Percentiles rank a stretch among this genome's conserved stretches.
Evolutionary conservation across 2,888 invertebrate genomes (phyloP).

Genomic region (Graphium colonna): DNA sequence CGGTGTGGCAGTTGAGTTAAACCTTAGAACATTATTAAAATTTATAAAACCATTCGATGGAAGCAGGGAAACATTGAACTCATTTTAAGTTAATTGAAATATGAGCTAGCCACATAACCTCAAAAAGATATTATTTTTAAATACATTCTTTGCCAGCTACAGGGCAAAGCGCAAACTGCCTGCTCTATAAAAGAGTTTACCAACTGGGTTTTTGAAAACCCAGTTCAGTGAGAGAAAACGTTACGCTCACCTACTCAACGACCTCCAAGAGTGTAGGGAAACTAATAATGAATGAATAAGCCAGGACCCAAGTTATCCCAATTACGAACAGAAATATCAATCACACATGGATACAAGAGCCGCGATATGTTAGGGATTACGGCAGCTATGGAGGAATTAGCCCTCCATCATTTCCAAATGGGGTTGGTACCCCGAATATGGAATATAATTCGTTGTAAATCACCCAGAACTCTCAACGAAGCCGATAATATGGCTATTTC

Average conservation of each 20-base stretch:
- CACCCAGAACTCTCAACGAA: slow-evolving; percentile 25
- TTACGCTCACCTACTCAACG: no score
- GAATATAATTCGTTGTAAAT: slow-evolving; percentile 22
- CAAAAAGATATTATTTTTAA: slow-evolving; percentile 27
- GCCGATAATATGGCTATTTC: slow-evolving; percentile 25
- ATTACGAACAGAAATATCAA: no score
- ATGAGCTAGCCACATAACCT: slow-evolving; percentile 13
- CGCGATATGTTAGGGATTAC: slow-evolving; percentile 23
- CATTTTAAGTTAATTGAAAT: slow-evolving; percentile 25
- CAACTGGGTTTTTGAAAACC: slow-evolving; percentile 33
- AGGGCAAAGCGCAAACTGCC: no score
- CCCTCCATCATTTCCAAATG: no score
- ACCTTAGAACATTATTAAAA: slow-evolving; percentile 26
- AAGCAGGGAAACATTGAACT: no score
- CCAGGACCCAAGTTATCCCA: slow-evolving; percentile 23
- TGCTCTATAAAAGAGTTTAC: slow-evolving; percentile 35
- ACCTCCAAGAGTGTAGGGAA: slow-evolving; percentile 25
- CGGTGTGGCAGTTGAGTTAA: slow-evolving; percentile 15
- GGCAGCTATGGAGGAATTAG: no score
- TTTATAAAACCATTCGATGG: no score
- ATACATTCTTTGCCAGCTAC: no score
- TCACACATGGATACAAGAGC: no score
- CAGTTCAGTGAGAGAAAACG: no score
- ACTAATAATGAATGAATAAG: background rate
- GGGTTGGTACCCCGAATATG: slow-evolving; percentile 24